phyloP scores from a whole-genome alignment of 1,140 invertebrate species.

The Scylla paramamosain region DNA sequence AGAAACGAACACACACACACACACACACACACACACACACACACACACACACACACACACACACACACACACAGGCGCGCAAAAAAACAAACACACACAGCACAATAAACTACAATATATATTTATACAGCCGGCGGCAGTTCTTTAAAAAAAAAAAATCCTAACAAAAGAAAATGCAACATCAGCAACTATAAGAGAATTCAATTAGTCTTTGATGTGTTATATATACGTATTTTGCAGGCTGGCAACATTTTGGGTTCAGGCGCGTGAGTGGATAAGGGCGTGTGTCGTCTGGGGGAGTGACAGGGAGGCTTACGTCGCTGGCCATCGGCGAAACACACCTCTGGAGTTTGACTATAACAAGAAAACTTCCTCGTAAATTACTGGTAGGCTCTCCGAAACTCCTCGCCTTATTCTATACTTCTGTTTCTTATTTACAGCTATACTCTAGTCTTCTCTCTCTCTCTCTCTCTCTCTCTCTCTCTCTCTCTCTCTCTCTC shows the following conservation, averaged over 20 bases:
- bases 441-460: neutral
- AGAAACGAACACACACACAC: no score
- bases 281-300: neutral
- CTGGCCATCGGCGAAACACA: no score
- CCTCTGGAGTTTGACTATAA: no score
- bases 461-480: constrained; percentile 1
- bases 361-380: no score
- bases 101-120: neutral
- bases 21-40: neutral
- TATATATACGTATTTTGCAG: neutral
- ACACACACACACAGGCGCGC: neutral
- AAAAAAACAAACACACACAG: neutral
- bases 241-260: neutral
- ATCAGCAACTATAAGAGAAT: neutral
- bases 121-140: no score
- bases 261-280: neutral
- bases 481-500: constrained; percentile 19
- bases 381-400: no score
- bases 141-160: neutral
- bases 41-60: constrained; percentile 11
- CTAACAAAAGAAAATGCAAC: neutral
- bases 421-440: neutral
- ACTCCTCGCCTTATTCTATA: neutral
- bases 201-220: neutral
- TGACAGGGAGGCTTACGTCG: no score